Evolutionary conservation across 2,797 vertebrate genomes (phyloP), one percentile per base, ranked within the genome.

Genomic region (Tolypeutes matacus): DNA sequence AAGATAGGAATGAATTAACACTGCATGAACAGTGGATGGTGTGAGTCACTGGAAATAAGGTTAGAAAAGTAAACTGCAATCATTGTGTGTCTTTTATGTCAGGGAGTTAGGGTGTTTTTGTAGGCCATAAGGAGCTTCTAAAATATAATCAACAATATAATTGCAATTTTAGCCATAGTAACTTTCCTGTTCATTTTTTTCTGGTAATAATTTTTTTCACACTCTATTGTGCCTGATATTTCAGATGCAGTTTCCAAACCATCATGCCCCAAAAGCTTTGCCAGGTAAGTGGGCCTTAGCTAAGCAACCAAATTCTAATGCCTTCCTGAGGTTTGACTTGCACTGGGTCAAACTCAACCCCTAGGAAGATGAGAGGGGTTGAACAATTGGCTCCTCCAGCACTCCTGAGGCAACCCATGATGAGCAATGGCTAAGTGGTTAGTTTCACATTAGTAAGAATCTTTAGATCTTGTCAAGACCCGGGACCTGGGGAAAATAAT

Each of bases 161-260:
- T 23, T 27, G 65, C 65, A 80, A 60, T 36, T 91, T 83, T 17
- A 82, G 69, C 39, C 60, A 60, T 2, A 64, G 34, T 81, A 80
- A 96, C 56, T 69, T 49, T 81, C 76, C 75, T 76, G 17, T 65
- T 82, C 83, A 65, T 65, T 67, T 73, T 87, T 90, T 58, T 42
- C 46, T 53, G 46, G 72, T 42, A 86, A 58, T 42, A 42, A 53
- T 42, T 65, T 72, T 34, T 85, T 64, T 7, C 36, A 77, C 25
- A 75, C 25, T 88, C 60, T 75, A 13, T 39, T 56, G 23, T 73
- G 34, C 85, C 78, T 92, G 21, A 18, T 85, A 83, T 51, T 96
- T 82, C 46, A 83, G 62, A 94, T 10, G 17, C 17, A 25, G 46
- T 94, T 91, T 67, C 95, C 60, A 84, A 34, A 83, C 46, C 39